These are phyloP conservation scores for Cephalopachus bancanus DNA, from an alignment of 2,797 vertebrate genomes.

Conservation along the genomic window DNA sequence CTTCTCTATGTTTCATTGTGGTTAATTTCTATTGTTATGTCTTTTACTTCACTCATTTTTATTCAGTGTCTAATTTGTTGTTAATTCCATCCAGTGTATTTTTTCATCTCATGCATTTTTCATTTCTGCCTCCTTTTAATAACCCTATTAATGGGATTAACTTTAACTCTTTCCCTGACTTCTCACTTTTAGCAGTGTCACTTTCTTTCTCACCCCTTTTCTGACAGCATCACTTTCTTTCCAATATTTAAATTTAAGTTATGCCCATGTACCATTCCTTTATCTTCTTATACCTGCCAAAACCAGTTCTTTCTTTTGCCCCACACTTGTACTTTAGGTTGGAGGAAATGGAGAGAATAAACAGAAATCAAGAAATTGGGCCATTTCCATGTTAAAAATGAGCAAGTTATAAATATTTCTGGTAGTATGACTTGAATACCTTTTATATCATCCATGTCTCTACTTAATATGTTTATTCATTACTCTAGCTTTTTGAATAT, in stretches of 20 bases:
- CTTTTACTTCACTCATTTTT: constrained; percentile 19
- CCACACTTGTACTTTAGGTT: not conserved
- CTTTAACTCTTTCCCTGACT: not conserved
- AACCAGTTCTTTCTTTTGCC: not conserved
- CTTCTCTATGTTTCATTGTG: not conserved
- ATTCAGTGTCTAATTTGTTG: not conserved
- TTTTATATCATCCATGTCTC: not conserved
- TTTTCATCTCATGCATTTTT: not conserved
- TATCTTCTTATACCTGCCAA: not conserved
- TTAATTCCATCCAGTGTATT: not conserved
- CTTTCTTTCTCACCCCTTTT: not conserved
- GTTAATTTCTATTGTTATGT: not conserved
- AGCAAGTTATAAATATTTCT: not conserved
- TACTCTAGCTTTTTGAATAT: not conserved
- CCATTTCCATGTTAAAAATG: not conserved
- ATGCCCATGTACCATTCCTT: not conserved
- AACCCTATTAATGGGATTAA: not conserved
- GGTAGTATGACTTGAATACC: not conserved
- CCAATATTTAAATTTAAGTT: not conserved
- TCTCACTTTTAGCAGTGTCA: not conserved
- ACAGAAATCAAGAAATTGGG: not conserved
- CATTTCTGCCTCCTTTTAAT: not conserved
- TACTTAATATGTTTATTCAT: not conserved
- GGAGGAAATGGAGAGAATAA: not conserved
- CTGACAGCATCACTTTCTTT: not conserved